phyloP scores from a whole-genome alignment of 2,113 vertebrate species.

The Pseudolaguvia tuberculata region DNA sequence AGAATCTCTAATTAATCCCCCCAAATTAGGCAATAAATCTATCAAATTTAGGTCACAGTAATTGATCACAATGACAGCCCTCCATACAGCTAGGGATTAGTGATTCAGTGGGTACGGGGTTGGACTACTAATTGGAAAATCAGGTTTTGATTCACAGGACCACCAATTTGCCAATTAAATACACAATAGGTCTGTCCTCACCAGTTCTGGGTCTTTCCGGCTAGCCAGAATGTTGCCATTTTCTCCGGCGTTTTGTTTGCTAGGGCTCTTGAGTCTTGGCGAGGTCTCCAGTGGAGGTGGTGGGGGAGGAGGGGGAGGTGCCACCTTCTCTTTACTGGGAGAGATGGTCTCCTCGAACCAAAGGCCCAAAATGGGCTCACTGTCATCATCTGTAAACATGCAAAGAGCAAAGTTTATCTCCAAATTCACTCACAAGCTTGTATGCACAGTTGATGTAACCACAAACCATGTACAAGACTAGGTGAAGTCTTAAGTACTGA shows the following conservation, averaged over 20 bases:
- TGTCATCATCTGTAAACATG: constrained; percentile 84
- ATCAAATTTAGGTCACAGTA: too few species aligned
- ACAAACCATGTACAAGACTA: constrained; percentile 39
- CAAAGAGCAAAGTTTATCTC: constrained; percentile 30
- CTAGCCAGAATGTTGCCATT: constrained; percentile 97
- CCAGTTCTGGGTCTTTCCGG: constrained; percentile 94
- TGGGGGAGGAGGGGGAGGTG: constrained; percentile 84
- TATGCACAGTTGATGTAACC: constrained; percentile 40
- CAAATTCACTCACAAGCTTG: not conserved
- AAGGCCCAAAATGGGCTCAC: constrained; percentile 95
- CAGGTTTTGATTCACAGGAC: too few species aligned
- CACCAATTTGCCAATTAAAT: too few species aligned
- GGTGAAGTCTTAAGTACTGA: constrained; percentile 39
- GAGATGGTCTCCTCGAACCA: constrained; percentile 99
- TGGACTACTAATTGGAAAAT: too few species aligned
- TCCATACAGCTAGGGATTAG: too few species aligned
- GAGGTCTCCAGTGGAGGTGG: constrained; percentile 90
- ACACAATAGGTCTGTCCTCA: constrained; percentile 58
- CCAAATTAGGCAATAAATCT: too few species aligned
- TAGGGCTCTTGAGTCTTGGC: constrained; percentile 89
- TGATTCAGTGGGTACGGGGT: too few species aligned
- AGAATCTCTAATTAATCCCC: too few species aligned
- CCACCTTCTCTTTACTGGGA: constrained; percentile 92
- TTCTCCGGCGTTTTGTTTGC: constrained; percentile 83
- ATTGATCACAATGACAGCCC: too few species aligned